These are phyloP conservation scores for Falco cherrug DNA, from an alignment of 2,797 vertebrate species.

Conservation along the genomic window DNA sequence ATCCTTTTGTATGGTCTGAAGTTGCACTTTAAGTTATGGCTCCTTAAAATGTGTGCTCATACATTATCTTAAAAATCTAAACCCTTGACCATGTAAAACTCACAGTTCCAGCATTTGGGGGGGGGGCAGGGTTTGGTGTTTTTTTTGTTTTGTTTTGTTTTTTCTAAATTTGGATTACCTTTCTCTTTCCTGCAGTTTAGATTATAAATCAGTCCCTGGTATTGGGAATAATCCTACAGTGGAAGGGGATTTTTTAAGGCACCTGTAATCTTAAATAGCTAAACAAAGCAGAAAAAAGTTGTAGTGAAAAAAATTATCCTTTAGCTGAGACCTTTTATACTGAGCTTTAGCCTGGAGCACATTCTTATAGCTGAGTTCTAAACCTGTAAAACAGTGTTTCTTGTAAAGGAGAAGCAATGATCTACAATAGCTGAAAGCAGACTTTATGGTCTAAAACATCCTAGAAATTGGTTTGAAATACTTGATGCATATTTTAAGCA, in stretches of 20 bases:
- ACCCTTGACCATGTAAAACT: not conserved
- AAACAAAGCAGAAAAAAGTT: not conserved
- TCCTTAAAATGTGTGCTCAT: not conserved
- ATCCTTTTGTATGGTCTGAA: not conserved
- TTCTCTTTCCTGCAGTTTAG: not conserved
- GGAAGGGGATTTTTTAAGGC: not conserved
- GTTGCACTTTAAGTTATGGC: not conserved
- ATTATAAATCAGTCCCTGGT: not conserved
- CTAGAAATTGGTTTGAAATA: constrained; percentile 60
- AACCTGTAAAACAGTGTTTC: constrained; percentile 56
- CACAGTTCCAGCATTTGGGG: not conserved
- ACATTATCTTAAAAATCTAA: not conserved
- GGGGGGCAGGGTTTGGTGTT: no score
- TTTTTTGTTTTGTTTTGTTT: not conserved
- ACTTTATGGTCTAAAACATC: constrained; percentile 51
- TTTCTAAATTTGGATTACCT: not conserved
- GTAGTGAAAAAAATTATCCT: not conserved
- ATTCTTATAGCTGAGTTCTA: constrained; percentile 49
- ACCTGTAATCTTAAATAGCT: not conserved
- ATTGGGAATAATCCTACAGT: not conserved
- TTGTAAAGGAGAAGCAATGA: constrained; percentile 47
- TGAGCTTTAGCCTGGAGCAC: constrained; percentile 28
- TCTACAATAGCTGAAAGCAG: constrained; percentile 51
- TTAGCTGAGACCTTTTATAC: constrained; percentile 22
- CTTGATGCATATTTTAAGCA: constrained; percentile 42